Conservation (phyloP, 2,888 invertebrate genomes). For the Sminthurinus aureus region DNA sequence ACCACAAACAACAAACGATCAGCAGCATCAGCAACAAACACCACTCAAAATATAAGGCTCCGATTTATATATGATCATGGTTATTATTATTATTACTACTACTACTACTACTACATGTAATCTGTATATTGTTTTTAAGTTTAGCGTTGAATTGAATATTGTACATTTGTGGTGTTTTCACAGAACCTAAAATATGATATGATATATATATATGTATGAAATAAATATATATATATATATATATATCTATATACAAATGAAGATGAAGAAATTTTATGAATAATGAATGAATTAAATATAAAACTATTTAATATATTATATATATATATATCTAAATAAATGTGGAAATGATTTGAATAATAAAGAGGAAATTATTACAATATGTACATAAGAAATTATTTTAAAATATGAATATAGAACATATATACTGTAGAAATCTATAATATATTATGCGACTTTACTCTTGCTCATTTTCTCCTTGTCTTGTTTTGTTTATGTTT, state of each 20-base stretch:
- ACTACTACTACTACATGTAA: background rate
- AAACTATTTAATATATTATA: background rate
- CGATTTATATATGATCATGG: background rate
- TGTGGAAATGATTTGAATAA: constrained; percentile 17
- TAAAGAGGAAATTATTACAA: constrained; percentile 2
- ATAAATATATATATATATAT: background rate
- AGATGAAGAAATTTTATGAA: background rate
- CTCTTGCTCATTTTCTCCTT: too few species aligned
- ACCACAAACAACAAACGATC: background rate
- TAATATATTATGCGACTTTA: too few species aligned
- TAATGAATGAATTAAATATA: background rate
- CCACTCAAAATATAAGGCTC: background rate
- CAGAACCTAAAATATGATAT: background rate
- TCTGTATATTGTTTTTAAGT: background rate
- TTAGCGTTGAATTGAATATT: constrained; percentile 1
- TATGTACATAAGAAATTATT: background rate
- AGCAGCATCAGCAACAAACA: background rate
- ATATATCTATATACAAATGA: background rate
- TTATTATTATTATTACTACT: background rate
- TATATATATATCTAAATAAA: background rate
- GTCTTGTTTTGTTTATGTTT: too few species aligned
- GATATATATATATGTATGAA: background rate
- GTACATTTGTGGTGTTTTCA: constrained; percentile 1
- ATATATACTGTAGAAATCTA: background rate
- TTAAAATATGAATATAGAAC: background rate